Base-by-base conservation (phyloP, 2,113 vertebrate genomes). In the Desmodus rotundus region DNA sequence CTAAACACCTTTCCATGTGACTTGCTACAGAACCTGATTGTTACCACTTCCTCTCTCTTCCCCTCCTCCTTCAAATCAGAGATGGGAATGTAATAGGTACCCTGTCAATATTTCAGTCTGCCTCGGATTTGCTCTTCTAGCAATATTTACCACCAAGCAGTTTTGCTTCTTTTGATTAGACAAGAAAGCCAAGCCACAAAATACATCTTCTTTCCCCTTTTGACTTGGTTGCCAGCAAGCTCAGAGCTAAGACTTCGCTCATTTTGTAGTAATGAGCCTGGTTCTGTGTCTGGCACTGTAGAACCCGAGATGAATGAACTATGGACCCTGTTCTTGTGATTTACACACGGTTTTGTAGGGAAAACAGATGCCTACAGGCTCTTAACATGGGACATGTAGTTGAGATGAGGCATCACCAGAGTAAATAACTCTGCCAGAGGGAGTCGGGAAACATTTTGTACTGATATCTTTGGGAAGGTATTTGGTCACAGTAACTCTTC, bases 151-250 rank as follows among this genome's bases (percentile, higher is more conserved):
- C 22, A 73, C 15, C 54, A 82, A 83, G 17, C 10, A 84, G 12
- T 63, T 92, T 78, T 78, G 47, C 78, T 87, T 52, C 74, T 52
- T 92, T 89, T 92, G 58, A 86, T 95, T 80, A 87, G 91, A 87
- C 24, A 67, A 80, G 86, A 80, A 95, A 89, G 65, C 26, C 12
- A 14, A 89, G 24, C 36, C 43, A 81, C n/a, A 94, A 84, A 80
- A 88, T 52, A 56, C 1, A 50, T 41, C 50, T 73, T 87, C 82
- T 89, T 76, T 90, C 73, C 67, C 12, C 24, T 95, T 78, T 50
- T 87, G 58, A 50, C 68, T 76, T 61, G 52, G 52, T 95, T 96
- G 74, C n/a, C 67, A 68, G 45, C 36, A 82, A 81, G 36, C 78
- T 78, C 84, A 72, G 85, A 92, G 47, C 9, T 76, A 93, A 80